These are phyloP conservation scores for Aeoliscus strigatus DNA, from an alignment of 2,797 vertebrate genomes.

Conservation along the genomic window DNA sequence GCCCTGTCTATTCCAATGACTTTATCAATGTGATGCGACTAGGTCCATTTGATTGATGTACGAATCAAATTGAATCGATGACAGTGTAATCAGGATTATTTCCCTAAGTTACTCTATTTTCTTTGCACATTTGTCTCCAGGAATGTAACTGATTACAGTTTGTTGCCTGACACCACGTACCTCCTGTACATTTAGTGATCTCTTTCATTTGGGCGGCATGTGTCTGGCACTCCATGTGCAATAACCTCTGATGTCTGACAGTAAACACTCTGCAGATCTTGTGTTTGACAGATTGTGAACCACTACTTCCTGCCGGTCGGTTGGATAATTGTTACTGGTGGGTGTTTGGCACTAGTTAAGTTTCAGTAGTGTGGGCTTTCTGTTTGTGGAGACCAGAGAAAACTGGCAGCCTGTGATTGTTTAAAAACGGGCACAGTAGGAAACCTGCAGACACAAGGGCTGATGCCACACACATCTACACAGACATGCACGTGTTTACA, in stretches of 20 bases:
- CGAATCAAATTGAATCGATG: no score
- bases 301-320: constrained; percentile 63
- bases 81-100: no score
- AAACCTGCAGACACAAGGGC: constrained; percentile 4
- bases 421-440: constrained; percentile 27
- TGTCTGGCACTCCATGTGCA: constrained; percentile 44
- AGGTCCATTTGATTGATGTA: no score
- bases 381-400: constrained; percentile 52
- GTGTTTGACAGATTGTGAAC: constrained; percentile 48
- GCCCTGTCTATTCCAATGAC: no score
- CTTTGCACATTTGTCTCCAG: no score
- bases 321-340: constrained; percentile 62
- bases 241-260: constrained; percentile 46
- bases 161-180: no score
- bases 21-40: no score
- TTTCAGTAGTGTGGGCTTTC: constrained; percentile 59
- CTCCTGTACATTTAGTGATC: constrained; percentile 49
- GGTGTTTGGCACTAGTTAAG: constrained; percentile 66
- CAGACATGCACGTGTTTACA: no score
- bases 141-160: no score
- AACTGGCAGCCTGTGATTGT: constrained; percentile 52
- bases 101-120: no score
- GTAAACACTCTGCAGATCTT: constrained; percentile 61
- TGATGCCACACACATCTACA: no score
- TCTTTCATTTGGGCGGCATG: constrained; percentile 58